phyloP scores from a whole-genome alignment of 2,888 invertebrate species.

The Drosophila emarginata region DNA sequence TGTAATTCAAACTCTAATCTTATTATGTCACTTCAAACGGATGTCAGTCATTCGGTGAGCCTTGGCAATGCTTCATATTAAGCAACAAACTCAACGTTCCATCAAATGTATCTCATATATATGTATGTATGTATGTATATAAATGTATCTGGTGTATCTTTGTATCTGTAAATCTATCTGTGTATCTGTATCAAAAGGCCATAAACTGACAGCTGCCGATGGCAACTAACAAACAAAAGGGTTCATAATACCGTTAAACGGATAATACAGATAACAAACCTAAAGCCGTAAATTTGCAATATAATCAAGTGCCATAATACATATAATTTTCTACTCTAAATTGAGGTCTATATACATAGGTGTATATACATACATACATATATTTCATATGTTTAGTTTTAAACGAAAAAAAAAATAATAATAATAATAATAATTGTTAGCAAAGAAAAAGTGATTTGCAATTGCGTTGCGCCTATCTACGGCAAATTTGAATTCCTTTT shows the following conservation, averaged over 20 bases:
- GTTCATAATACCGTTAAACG: neutral
- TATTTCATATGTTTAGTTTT: too few species aligned
- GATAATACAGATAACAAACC: neutral
- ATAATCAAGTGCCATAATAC: neutral
- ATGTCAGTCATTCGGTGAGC: conserved; percentile 36
- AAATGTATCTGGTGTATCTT: neutral
- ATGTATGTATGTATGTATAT: neutral
- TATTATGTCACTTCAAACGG: conserved; percentile 69
- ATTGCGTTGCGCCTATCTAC: conserved; percentile 21
- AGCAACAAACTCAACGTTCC: neutral
- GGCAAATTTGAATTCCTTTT: conserved; percentile 30
- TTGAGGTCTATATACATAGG: too few species aligned
- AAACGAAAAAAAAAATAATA: neutral
- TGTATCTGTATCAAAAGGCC: conserved; percentile 1
- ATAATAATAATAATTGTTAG: too few species aligned
- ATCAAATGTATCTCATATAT: neutral
- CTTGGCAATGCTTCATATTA: conserved; percentile 25
- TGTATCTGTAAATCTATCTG: neutral
- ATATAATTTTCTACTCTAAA: too few species aligned
- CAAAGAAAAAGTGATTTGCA: neutral
- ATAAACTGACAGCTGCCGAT: conserved; percentile 16
- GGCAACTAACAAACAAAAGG: neutral
- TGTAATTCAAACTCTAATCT: conserved; percentile 53
- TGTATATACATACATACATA: too few species aligned
- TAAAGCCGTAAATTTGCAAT: neutral